A percentile compares a stretch with the other conserved stretches of the same genome.
Evolutionary conservation across 2,797 vertebrate species (phyloP).

Genomic region (Heterohyrax brucei): DNA sequence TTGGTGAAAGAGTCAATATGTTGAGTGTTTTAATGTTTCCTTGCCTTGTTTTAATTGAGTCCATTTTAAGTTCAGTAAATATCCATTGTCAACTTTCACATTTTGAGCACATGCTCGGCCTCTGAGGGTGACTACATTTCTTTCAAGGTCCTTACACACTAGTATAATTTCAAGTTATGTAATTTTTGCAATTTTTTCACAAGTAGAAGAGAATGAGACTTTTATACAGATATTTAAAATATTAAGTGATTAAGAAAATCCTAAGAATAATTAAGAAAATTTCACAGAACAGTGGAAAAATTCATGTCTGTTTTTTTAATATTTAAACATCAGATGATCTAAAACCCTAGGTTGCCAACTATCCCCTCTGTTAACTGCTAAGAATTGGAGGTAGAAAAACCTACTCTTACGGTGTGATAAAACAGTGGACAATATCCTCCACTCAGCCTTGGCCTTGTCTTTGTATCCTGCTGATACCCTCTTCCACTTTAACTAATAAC

Average conservation of each 20-base stretch:
- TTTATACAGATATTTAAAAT: background rate
- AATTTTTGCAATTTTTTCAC: background rate
- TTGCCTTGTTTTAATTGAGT: conserved; percentile 8
- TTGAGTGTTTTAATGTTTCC: background rate
- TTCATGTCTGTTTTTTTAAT: background rate
- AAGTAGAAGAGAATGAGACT: background rate
- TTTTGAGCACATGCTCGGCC: background rate
- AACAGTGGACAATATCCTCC: conserved; percentile 71
- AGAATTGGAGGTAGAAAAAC: background rate
- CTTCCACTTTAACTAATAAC: conserved; percentile 83
- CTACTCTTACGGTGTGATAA: conserved; percentile 66
- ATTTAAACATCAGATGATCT: background rate
- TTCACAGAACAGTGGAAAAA: background rate
- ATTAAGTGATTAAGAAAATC: background rate
- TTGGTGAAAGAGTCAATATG: background rate
- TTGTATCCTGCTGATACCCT: conserved; percentile 81
- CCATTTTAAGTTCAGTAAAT: background rate
- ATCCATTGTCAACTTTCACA: background rate
- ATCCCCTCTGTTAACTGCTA: background rate
- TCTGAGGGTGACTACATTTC: background rate
- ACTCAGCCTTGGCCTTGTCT: conserved; percentile 74
- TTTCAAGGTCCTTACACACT: background rate
- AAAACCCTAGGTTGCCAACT: background rate
- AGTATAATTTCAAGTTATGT: background rate
- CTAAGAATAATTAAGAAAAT: background rate